phyloP scores from a whole-genome alignment of 2,888 invertebrate species.

The Gari tellinella region DNA sequence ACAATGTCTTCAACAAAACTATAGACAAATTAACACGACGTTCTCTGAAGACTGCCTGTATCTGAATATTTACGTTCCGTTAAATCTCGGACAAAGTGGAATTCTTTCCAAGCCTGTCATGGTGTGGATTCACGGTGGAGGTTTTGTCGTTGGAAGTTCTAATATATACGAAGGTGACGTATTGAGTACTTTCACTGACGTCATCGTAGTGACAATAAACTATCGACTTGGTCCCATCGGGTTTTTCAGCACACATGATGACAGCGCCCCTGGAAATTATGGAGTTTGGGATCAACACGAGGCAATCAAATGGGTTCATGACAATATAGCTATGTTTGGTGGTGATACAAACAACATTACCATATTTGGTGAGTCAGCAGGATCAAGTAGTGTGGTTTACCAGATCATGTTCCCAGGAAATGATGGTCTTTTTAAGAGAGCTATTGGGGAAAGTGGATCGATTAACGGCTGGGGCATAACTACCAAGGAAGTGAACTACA shows the following conservation, averaged over 20 bases:
- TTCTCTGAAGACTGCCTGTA: conserved; percentile 55
- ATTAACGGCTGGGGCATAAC: conserved; percentile 10
- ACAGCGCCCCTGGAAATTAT: conserved; percentile 60
- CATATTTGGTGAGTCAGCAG: conserved; percentile 68
- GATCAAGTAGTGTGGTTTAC: conserved; percentile 56
- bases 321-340: conserved; percentile 60
- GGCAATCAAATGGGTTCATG: conserved; percentile 65
- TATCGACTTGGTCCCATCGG: conserved; percentile 59
- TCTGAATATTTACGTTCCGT: conserved; percentile 54
- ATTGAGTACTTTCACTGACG: conserved; percentile 29
- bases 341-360: conserved; percentile 58
- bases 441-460: conserved; percentile 67
- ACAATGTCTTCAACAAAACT: conserved; percentile 2
- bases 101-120: conserved; percentile 12
- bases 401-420: conserved; percentile 52
- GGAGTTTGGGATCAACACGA: conserved; percentile 67
- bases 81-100: no score
- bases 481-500: background rate
- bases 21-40: background rate
- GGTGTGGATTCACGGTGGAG: conserved; percentile 42
- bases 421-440: conserved; percentile 60
- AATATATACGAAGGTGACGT: background rate
- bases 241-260: conserved; percentile 57
- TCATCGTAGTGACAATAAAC: conserved; percentile 57
- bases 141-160: conserved; percentile 14